A percentile compares a stretch with the other conserved stretches of the same genome.
phyloP scores from a whole-genome alignment of 1,140 invertebrate genomes.

The Ceratitis capitata region DNA sequence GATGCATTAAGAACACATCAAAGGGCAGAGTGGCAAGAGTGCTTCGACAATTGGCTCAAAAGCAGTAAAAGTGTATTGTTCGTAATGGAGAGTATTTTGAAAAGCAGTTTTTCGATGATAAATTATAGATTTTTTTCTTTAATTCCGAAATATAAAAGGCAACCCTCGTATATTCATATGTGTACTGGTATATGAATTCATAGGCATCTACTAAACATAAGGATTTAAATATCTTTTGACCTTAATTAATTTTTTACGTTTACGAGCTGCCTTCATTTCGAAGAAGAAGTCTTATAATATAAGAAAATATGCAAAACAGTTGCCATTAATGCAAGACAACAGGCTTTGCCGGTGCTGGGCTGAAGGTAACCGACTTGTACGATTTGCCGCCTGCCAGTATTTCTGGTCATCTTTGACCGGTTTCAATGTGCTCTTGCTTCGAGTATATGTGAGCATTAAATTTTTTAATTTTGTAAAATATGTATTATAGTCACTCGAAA shows the following conservation, averaged over 20 bases:
- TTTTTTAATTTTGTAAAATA: neutral
- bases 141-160: no score
- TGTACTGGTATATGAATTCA: no score
- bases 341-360: neutral
- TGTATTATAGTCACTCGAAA: no score
- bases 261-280: neutral
- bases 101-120: no score
- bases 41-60: no score
- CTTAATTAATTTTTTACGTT: neutral
- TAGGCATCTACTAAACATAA: neutral
- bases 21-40: no score
- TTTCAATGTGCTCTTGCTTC: neutral
- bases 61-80: no score
- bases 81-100: no score
- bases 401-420: slow-evolving; percentile 15
- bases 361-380: slow-evolving; percentile 9
- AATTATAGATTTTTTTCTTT: no score
- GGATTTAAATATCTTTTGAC: neutral
- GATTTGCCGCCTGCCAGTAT: neutral
- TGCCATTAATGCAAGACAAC: neutral
- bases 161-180: no score
- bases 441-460: neutral
- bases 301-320: neutral
- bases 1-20: no score
- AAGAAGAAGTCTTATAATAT: neutral